Percentiles rank a stretch among this genome's conserved stretches.
Conservation (phyloP, 2,797 vertebrate species). For the Anguilla anguilla region DNA sequence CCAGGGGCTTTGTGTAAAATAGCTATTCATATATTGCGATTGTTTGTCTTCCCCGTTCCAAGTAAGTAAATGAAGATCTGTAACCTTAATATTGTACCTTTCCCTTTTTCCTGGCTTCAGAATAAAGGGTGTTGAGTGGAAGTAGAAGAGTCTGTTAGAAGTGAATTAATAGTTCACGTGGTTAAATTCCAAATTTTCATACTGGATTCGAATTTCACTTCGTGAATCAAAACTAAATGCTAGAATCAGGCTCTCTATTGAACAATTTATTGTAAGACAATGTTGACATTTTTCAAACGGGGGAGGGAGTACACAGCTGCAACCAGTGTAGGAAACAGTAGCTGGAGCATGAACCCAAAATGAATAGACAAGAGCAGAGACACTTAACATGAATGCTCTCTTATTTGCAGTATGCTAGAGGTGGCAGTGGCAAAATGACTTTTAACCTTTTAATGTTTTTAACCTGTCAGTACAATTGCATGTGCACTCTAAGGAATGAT, state of each 20-base stretch:
- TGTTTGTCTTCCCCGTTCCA: conserved; percentile 46
- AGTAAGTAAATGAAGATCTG: conserved; percentile 65
- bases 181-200: neutral
- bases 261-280: neutral
- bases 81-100: neutral
- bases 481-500: neutral
- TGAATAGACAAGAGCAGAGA: neutral
- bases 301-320: neutral
- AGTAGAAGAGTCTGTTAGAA: neutral
- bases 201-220: neutral
- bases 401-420: neutral
- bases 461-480: neutral
- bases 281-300: neutral
- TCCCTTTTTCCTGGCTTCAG: conserved; percentile 5
- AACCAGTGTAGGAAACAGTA: neutral
- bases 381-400: neutral
- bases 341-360: neutral
- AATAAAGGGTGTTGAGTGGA: neutral
- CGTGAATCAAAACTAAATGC: neutral
- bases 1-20: conserved; percentile 52
- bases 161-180: neutral
- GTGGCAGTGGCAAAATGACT: neutral
- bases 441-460: neutral
- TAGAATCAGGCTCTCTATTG: neutral
- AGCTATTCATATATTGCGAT: conserved; percentile 50